A percentile compares a stretch with the other conserved stretches of the same genome.
These are phyloP conservation scores for Eristalinus sepulchralis DNA, from an alignment of 2,888 invertebrate genomes.

Conservation along the genomic window DNA sequence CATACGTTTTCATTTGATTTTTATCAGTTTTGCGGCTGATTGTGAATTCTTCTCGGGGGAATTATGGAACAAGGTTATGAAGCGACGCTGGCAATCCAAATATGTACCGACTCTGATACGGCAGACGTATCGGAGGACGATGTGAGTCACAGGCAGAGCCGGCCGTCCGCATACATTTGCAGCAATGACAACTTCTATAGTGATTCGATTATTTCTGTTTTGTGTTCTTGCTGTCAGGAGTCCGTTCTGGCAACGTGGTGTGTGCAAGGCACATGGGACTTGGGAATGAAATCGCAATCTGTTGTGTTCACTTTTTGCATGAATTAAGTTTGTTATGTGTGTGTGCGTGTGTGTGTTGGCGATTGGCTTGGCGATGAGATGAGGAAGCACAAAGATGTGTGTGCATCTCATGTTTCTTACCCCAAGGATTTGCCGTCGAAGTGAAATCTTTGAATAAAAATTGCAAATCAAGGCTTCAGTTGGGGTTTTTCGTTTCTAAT, in stretches of 20 bases:
- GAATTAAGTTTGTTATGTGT: constrained; percentile 52
- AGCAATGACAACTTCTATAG: constrained; percentile 39
- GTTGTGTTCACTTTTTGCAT: constrained; percentile 36
- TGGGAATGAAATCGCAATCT: constrained; percentile 14
- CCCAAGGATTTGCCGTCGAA: constrained; percentile 10
- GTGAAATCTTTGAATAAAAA: constrained; percentile 4
- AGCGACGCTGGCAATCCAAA: constrained; percentile 24
- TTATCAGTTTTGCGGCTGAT: constrained; percentile 62
- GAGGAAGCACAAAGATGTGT: background rate
- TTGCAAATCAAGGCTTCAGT: background rate
- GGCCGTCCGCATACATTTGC: background rate
- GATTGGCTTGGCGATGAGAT: background rate
- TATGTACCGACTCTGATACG: background rate
- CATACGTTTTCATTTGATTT: constrained; percentile 51
- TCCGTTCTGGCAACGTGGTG: background rate
- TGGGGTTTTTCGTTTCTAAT: background rate
- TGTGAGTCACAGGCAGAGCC: constrained; percentile 30
- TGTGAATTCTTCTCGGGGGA: constrained; percentile 27
- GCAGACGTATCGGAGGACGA: constrained; percentile 25
- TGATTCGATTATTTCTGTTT: background rate
- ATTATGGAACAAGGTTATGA: constrained; percentile 53
- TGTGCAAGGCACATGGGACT: background rate
- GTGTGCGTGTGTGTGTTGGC: background rate
- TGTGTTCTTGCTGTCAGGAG: background rate
- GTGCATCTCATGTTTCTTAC: background rate